A percentile compares a stretch with the other conserved stretches of the same genome.
Conservation (phyloP, 2,888 invertebrate genomes). For the Sarcophaga variegata region DNA sequence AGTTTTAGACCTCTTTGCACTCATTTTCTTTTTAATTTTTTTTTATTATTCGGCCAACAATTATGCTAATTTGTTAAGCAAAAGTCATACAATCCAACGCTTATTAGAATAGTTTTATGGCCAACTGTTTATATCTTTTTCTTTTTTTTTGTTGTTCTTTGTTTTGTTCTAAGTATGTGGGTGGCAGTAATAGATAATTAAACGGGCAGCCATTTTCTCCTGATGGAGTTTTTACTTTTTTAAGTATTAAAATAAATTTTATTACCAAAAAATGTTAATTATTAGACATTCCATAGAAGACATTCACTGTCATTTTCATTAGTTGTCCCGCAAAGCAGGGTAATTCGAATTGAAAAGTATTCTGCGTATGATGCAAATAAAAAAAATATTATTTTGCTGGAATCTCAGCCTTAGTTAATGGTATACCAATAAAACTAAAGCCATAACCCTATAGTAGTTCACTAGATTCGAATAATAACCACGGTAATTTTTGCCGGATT, state of each 20-base stretch:
- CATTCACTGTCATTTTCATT: slow-evolving; percentile 12
- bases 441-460: no score
- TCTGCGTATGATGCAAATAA: no score
- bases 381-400: no score
- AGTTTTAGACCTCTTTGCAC: slow-evolving; percentile 12
- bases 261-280: slow-evolving; percentile 72
- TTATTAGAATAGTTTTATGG: slow-evolving; percentile 36
- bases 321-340: no score
- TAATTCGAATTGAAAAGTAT: no score
- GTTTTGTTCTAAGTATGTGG: slow-evolving; percentile 18
- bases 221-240: no score
- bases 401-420: no score
- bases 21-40: not conserved
- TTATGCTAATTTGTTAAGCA: slow-evolving; percentile 80
- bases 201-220: not conserved
- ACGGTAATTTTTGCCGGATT: no score
- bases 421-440: no score
- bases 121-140: slow-evolving; percentile 40
- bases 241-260: slow-evolving; percentile 72
- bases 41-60: slow-evolving; percentile 78
- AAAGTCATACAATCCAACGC: slow-evolving; percentile 71
- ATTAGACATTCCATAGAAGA: slow-evolving; percentile 19
- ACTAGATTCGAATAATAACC: no score
- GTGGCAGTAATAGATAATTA: slow-evolving; percentile 10
- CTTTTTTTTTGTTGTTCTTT: no score